phyloP scores from a whole-genome alignment of 2,797 vertebrate species.

The Pseudochaenichthys georgianus region DNA sequence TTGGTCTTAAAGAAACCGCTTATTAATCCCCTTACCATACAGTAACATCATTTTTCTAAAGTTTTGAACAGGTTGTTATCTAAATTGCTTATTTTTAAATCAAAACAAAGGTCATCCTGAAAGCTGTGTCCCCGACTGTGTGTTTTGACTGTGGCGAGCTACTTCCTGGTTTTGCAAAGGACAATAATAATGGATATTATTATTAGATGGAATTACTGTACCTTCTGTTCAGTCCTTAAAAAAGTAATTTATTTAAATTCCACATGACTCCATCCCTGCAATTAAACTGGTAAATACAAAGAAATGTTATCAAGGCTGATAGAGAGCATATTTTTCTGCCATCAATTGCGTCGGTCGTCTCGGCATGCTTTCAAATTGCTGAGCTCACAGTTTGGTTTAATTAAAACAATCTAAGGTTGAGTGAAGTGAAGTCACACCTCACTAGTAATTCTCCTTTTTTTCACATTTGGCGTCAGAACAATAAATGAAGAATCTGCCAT shows the following conservation, averaged over 20 bases:
- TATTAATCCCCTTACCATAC: background rate
- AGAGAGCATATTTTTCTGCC: constrained; percentile 8
- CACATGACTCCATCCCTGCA: constrained; percentile 8
- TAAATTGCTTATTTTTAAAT: constrained; percentile 10
- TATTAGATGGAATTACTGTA: constrained; percentile 4
- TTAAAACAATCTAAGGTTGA: constrained; percentile 7
- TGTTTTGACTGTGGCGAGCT: background rate
- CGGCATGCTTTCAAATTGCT: background rate
- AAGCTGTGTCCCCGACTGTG: background rate
- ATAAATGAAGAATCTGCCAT: background rate
- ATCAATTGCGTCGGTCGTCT: background rate
- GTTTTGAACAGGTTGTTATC: background rate
- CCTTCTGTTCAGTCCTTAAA: background rate
- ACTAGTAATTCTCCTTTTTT: background rate
- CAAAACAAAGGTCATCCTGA: constrained; percentile 6
- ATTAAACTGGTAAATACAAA: constrained; percentile 21
- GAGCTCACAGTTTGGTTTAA: constrained; percentile 2
- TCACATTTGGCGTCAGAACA: background rate
- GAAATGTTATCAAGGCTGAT: constrained; percentile 1
- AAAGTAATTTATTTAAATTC: constrained; percentile 26
- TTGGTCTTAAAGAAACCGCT: background rate
- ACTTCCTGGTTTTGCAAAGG: background rate
- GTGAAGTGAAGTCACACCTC: constrained; percentile 1
- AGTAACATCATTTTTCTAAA: background rate
- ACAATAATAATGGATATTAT: background rate